These are phyloP conservation scores for Peucedramus taeniatus DNA, from an alignment of 2,113 vertebrate genomes.

Conservation along the genomic window DNA sequence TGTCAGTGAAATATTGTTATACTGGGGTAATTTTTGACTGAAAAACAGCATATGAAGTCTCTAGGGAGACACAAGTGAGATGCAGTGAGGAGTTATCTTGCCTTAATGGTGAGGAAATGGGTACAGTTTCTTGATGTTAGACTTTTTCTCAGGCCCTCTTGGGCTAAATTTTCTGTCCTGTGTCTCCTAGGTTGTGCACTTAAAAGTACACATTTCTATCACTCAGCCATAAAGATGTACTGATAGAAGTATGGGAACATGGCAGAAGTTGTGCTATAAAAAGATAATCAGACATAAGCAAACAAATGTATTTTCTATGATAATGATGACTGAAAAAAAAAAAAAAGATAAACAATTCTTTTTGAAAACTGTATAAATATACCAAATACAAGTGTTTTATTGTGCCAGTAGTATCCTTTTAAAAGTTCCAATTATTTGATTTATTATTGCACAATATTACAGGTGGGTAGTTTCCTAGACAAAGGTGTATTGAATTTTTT, in stretches of 20 bases:
- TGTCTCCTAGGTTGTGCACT: neutral
- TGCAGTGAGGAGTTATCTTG: neutral
- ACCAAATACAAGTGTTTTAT: neutral
- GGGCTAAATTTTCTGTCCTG: neutral
- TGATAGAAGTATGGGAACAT: rapidly evolving
- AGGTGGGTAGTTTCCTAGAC: neutral
- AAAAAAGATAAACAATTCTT: neutral
- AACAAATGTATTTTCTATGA: neutral
- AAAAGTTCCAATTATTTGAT: neutral
- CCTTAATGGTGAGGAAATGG: neutral
- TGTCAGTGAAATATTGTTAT: neutral
- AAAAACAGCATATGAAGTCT: neutral
- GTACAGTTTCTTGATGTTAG: neutral
- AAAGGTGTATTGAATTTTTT: neutral
- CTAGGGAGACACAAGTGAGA: neutral
- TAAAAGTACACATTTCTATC: neutral
- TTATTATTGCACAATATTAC: neutral
- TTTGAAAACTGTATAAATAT: neutral
- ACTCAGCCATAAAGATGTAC: neutral
- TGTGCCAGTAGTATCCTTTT: neutral
- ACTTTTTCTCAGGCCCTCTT: neutral
- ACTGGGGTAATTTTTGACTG: neutral
- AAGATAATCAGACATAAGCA: neutral
- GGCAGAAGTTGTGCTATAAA: neutral
- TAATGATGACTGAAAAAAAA: neutral